Percentiles rank a stretch among this genome's conserved stretches.
Evolutionary conservation across 2,797 vertebrate species (phyloP).

Genomic region (Heteromormyrus szaboi): DNA sequence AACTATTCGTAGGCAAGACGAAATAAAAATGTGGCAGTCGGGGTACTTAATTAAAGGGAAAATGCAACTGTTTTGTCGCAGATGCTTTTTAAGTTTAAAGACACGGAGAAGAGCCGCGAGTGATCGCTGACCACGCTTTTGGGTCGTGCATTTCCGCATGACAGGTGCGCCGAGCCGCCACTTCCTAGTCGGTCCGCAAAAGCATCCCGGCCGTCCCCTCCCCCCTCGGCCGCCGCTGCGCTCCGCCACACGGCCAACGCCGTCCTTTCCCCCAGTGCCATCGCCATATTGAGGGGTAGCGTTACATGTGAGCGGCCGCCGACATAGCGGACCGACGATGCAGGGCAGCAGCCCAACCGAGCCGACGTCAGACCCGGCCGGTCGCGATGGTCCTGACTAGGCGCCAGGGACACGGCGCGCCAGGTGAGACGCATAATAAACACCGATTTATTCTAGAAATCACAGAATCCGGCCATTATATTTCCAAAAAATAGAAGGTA

Average conservation of each 20-base stretch:
- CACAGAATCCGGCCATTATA: background rate
- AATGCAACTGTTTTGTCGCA: background rate
- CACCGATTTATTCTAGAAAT: background rate
- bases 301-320: background rate
- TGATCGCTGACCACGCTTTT: background rate
- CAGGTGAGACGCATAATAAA: background rate
- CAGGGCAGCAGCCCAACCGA: background rate
- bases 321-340: background rate
- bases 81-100: background rate
- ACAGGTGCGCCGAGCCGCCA: background rate
- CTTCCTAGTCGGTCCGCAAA: background rate
- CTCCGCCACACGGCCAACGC: background rate
- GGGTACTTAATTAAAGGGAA: background rate
- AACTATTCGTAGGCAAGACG: background rate
- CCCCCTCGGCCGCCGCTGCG: background rate
- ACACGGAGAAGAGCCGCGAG: background rate
- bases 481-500: background rate
- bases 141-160: background rate
- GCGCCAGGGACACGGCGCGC: background rate
- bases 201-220: background rate
- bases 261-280: background rate
- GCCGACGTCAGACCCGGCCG: background rate
- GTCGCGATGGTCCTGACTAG: background rate
- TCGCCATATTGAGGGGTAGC: conserved; percentile 3
- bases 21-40: background rate